Base-by-base conservation (phyloP, 1,140 invertebrate species). In the Magallana ariakensis region DNA sequence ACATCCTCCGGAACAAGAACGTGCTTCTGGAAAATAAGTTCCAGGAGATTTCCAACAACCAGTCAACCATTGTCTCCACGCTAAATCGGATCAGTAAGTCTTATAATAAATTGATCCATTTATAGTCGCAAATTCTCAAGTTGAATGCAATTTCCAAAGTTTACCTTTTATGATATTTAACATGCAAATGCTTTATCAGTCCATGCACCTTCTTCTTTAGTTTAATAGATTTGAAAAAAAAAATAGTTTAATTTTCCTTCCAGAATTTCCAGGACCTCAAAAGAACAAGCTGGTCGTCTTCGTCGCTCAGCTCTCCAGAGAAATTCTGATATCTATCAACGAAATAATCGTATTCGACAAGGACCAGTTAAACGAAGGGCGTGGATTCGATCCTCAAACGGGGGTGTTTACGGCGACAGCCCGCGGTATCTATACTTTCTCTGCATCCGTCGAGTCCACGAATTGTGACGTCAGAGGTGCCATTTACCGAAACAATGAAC, bases 401-500 rank as follows among this genome's bases (percentile, higher is more conserved):
- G 66, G 66, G 13, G 66, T 75, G 66, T 75, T 75, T 26, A 75
- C 66, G 9, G 19, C 66, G 3, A 75, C 66, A 75, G 33, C 66
- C 22, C 22, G 22, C 6, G 66, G 66, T 10, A 75, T 75, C 66
- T 75, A 75, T 26, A 75, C 66, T 13, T 26, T 75, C 13, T 75
- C 66, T 2, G 66, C 22, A 75, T 13, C 22, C 15, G 11, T 75
- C 22, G 66, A 75, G 26, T 75, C 66, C 22, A 75, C 22, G 11
- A 75, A 75, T 33, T 13, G 66, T 9, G 22, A 19, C 13, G 66
- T 75, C 11, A 75, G 9, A 26, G 66, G 22, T 10, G 66, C 66
- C 22, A 75, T 75, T 13, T 75, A 75, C 22, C 22, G 66, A 75
- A 75, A 75, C 66, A 75, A 26, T 26, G 22, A 75, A 75, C 66